Evolutionary conservation across 1,140 invertebrate species (phyloP).

Genomic region (Sinella curviseta): DNA sequence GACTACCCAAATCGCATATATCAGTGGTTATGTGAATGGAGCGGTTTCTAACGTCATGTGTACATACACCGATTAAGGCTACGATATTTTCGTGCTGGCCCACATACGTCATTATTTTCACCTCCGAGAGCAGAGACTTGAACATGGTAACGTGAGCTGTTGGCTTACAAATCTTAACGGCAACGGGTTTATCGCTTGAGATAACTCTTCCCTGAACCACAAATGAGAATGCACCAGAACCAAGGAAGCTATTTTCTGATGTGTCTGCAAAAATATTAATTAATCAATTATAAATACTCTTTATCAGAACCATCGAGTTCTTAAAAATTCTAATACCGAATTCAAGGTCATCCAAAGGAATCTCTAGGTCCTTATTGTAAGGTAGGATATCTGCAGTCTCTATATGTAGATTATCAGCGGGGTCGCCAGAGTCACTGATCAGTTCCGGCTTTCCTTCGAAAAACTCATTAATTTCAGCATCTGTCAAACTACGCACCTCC

Average conservation of each 20-base stretch:
- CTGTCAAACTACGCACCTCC: not conserved
- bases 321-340: not conserved
- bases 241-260: not conserved
- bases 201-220: not conserved
- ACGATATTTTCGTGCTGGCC: slow-evolving; percentile 26
- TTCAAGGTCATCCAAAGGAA: not conserved
- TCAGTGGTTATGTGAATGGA: slow-evolving; percentile 1
- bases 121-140: slow-evolving; percentile 29
- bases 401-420: too few relatives aligned
- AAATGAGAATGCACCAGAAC: slow-evolving; percentile 9
- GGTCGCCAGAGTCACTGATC: not conserved
- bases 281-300: not conserved
- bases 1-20: not conserved
- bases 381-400: not conserved
- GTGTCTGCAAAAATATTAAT: slow-evolving; percentile 3
- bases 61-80: slow-evolving; percentile 28
- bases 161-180: slow-evolving; percentile 32
- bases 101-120: slow-evolving; percentile 32
- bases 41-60: slow-evolving; percentile 13
- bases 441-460: slow-evolving; percentile 22
- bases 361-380: not conserved
- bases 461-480: slow-evolving; percentile 22
- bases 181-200: slow-evolving; percentile 12
- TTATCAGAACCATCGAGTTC: not conserved
- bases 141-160: slow-evolving; percentile 21